Conservation (phyloP, 1,140 invertebrate species). For the Drosophila kikkawai region DNA sequence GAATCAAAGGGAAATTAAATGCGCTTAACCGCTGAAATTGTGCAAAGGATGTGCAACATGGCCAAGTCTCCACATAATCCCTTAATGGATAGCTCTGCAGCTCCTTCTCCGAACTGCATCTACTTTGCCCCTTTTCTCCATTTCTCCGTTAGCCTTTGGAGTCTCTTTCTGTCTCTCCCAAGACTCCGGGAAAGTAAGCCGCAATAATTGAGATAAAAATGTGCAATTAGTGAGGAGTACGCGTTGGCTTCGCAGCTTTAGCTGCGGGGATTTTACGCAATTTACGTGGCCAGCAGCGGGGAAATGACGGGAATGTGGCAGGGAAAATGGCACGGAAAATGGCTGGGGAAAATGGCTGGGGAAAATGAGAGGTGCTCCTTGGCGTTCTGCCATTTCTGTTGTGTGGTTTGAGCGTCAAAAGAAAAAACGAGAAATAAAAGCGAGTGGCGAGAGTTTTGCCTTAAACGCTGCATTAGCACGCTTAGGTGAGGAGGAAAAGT, state of each 20-base stretch:
- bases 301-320: slow-evolving; percentile 17
- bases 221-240: slow-evolving; percentile 72
- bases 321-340: slow-evolving; percentile 24
- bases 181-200: slow-evolving; percentile 58
- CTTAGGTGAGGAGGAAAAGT: slow-evolving; percentile 27
- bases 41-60: slow-evolving; percentile 28
- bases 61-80: slow-evolving; percentile 46
- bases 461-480: slow-evolving; percentile 58
- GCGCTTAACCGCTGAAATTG: slow-evolving; percentile 40
- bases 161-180: not conserved
- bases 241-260: slow-evolving; percentile 49
- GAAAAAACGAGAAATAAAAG: slow-evolving; percentile 12
- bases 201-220: slow-evolving; percentile 81
- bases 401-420: slow-evolving; percentile 53
- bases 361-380: slow-evolving; percentile 28
- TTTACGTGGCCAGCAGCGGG: slow-evolving; percentile 54
- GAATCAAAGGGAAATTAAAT: slow-evolving; percentile 41
- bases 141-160: not conserved
- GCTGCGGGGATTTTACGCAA: slow-evolving; percentile 68
- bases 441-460: slow-evolving; percentile 43
- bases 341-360: slow-evolving; percentile 31
- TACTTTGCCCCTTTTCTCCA: not conserved
- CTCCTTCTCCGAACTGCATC: not conserved
- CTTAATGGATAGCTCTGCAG: slow-evolving; percentile 22
- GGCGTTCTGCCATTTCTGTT: slow-evolving; percentile 56